A percentile compares a stretch with the other conserved stretches of the same genome.
phyloP scores from a whole-genome alignment of 2,113 vertebrate genomes.

The Cochlearius cochlearius region DNA sequence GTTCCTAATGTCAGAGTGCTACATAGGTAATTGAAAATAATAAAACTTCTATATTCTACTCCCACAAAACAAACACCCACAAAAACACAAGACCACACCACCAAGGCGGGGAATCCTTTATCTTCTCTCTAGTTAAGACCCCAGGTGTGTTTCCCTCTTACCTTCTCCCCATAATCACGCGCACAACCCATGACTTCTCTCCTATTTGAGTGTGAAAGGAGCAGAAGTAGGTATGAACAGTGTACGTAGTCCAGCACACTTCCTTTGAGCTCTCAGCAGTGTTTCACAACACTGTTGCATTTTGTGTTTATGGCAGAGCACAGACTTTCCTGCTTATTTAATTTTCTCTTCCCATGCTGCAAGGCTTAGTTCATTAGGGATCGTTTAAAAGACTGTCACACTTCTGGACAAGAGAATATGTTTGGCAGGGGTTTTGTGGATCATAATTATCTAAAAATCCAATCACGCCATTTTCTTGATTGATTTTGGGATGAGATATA shows the following conservation, averaged over 20 bases:
- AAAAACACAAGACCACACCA: background rate
- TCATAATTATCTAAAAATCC: constrained; percentile 14
- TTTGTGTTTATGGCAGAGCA: background rate
- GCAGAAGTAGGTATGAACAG: background rate
- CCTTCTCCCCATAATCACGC: background rate
- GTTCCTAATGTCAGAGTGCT: background rate
- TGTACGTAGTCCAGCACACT: background rate
- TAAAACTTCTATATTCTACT: background rate
- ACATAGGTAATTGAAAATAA: background rate
- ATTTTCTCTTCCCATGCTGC: background rate
- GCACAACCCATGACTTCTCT: background rate
- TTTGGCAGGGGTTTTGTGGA: background rate
- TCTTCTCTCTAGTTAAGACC: background rate
- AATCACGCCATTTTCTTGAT: background rate
- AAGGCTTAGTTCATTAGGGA: background rate
- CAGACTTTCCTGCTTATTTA: background rate
- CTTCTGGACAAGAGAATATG: background rate
- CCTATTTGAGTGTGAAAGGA: background rate
- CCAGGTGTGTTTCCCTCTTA: background rate
- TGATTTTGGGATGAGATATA: background rate
- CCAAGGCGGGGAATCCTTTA: background rate
- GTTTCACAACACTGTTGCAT: background rate
- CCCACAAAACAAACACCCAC: background rate
- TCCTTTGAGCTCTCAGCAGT: background rate
- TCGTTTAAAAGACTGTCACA: background rate